Evolutionary conservation across 92 coral and sea anemone species (phyloP).

Genomic region (Porites cylindrica): DNA sequence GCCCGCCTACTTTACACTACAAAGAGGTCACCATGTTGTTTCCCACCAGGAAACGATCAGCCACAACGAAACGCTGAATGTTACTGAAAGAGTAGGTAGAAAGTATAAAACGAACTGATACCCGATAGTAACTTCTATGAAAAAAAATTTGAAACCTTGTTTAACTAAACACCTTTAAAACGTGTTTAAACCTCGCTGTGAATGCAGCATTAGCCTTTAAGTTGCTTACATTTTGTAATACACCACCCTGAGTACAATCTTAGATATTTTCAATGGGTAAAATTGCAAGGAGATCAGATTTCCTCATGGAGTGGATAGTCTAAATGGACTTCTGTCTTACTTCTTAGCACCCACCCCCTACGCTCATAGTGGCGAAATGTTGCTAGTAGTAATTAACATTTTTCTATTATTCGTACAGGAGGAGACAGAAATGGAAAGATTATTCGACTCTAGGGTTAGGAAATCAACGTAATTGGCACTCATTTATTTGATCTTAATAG

Average conservation of each 20-base stretch:
- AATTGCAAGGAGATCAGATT: no score
- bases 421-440: no score
- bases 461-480: no score
- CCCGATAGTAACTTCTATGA: conserved; percentile 8
- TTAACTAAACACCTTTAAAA: not conserved
- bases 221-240: not conserved
- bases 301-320: no score
- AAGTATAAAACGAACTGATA: conserved; percentile 3
- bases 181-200: not conserved
- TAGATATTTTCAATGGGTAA: not conserved
- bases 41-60: not conserved
- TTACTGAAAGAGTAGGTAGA: conserved; percentile 11
- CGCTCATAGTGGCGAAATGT: no score
- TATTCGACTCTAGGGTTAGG: no score
- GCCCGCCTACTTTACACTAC: conserved; percentile 2
- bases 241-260: not conserved
- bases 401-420: no score
- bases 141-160: conserved; percentile 1
- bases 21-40: no score
- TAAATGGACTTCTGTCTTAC: no score
- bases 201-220: not conserved
- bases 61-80: not conserved
- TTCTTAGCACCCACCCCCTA: no score
- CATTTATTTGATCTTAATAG: no score
- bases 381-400: no score